These are phyloP conservation scores for Tamandua tetradactyla DNA, from an alignment of 2,797 vertebrate genomes.

Conservation along the genomic window DNA sequence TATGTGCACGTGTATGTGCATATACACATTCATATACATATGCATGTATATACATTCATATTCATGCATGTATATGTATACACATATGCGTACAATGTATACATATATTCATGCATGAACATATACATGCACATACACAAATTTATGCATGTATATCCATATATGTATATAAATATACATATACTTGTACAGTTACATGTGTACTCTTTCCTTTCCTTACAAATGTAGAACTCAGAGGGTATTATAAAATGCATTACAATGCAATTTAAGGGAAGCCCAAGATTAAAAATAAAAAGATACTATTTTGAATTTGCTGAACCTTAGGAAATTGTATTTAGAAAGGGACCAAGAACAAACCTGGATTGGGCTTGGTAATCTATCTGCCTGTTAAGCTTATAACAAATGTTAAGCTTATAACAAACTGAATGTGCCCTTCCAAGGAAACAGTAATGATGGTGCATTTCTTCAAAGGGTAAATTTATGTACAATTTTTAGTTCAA, in stretches of 20 bases:
- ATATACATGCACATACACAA: background rate
- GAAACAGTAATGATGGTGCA: background rate
- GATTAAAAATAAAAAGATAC: background rate
- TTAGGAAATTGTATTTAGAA: background rate
- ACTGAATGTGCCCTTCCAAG: background rate
- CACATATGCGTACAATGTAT: background rate
- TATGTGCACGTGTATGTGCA: background rate
- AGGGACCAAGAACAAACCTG: background rate
- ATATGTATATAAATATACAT: background rate
- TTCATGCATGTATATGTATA: too few relatives aligned
- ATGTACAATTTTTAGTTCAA: background rate
- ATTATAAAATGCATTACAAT: background rate
- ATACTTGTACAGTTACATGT: background rate
- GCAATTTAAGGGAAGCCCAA: background rate
- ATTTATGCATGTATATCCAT: background rate
- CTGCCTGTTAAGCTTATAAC: slow-evolving; percentile 30
- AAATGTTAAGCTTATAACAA: slow-evolving; percentile 29
- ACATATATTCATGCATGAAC: background rate
- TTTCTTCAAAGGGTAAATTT: background rate
- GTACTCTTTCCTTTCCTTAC: background rate
- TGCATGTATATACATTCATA: background rate
- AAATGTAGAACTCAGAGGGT: background rate
- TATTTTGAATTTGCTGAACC: background rate
- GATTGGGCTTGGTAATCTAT: background rate
- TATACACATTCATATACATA: background rate